phyloP scores from a whole-genome alignment of 2,113 vertebrate genomes.

The Danio rerio region GRCz12tu NC_133197.1:5603001-5603500 shows the following conservation, averaged over 20 bases:
- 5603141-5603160: slow-evolving; percentile 68
- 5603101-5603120: slow-evolving; percentile 69
- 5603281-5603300: slow-evolving; percentile 6
- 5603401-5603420: slow-evolving; percentile 36
- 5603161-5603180: slow-evolving; percentile 57
- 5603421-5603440: background rate
- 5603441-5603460: background rate
- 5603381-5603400: slow-evolving; percentile 12
- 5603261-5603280: slow-evolving; percentile 69
- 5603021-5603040: background rate
- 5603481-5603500: background rate
- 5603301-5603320: slow-evolving; percentile 60
- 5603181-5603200: slow-evolving; percentile 56
- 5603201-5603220: slow-evolving; percentile 55
- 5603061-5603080: background rate
- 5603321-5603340: slow-evolving; percentile 36
- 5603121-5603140: slow-evolving; percentile 69
- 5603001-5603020: background rate
- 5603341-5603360: slow-evolving; percentile 51
- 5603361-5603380: slow-evolving; percentile 59
- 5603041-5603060: background rate
- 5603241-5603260: slow-evolving; percentile 62
- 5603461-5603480: background rate
- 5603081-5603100: slow-evolving; percentile 60
- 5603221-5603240: slow-evolving; percentile 76